Evolutionary conservation across 2,113 vertebrate species (phyloP).

Genomic region (Rana temporaria): DNA sequence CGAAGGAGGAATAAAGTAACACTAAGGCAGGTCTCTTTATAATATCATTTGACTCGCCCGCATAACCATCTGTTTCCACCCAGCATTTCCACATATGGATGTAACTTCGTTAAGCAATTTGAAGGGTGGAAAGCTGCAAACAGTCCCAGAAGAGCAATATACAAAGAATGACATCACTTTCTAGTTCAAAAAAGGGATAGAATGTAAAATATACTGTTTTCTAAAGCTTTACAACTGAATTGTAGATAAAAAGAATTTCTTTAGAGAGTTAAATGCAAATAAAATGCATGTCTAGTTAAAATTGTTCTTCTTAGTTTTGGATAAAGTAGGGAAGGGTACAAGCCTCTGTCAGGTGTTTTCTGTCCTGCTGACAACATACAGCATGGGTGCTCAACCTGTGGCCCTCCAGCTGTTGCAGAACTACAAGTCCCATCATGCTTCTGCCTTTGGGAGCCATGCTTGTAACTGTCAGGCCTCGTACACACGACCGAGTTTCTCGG

Average conservation of each 20-base stretch:
- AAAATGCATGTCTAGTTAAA: too few relatives aligned
- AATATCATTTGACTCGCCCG: conserved; percentile 30
- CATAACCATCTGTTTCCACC: conserved; percentile 52
- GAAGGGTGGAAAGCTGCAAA: neutral
- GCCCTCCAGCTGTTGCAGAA: too few relatives aligned
- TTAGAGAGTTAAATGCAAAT: neutral
- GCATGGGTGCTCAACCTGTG: too few relatives aligned
- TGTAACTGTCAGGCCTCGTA: too few relatives aligned
- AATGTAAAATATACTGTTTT: neutral
- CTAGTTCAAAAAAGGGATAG: neutral
- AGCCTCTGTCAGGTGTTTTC: too few relatives aligned
- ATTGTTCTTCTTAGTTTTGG: too few relatives aligned
- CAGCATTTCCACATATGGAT: conserved; percentile 38
- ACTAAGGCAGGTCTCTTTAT: conserved; percentile 26
- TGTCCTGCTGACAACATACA: too few relatives aligned
- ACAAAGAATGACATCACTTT: neutral
- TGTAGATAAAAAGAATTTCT: neutral
- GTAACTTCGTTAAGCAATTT: conserved; percentile 6
- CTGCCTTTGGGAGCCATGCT: too few relatives aligned
- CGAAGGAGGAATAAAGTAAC: conserved; percentile 31
- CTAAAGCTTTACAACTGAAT: neutral
- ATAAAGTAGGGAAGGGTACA: too few relatives aligned
- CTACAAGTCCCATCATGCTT: too few relatives aligned
- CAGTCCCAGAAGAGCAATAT: conserved; percentile 6
- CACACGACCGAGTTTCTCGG: too few relatives aligned